These are phyloP conservation scores for Ctenopoma kingsleyae DNA, from an alignment of 2,797 vertebrate species.

Conservation along the genomic window DNA sequence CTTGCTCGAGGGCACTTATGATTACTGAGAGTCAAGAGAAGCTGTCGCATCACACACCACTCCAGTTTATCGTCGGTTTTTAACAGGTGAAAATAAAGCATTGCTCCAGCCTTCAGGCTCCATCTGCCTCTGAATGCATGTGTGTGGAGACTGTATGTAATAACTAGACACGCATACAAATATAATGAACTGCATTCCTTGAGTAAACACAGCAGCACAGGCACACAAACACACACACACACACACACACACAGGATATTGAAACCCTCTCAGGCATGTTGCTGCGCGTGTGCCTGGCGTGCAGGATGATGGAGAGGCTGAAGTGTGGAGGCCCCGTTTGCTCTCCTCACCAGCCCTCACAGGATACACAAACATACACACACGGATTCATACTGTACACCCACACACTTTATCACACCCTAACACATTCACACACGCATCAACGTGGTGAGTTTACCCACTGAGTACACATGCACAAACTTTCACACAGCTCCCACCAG, in stretches of 20 bases:
- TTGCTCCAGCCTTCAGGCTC: conserved; percentile 47
- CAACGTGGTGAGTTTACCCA: conserved; percentile 48
- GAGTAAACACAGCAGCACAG: conserved; percentile 62
- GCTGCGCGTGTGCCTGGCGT: conserved; percentile 67
- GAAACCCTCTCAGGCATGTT: conserved; percentile 83
- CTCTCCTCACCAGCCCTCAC: conserved; percentile 59
- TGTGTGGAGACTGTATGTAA: conserved; percentile 67
- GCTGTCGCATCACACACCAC: conserved; percentile 11
- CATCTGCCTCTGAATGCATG: conserved; percentile 46
- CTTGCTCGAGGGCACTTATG: conserved; percentile 40
- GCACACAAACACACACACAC: conserved; percentile 39
- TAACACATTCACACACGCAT: conserved; percentile 32
- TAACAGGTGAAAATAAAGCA: conserved; percentile 57
- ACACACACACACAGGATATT: conserved; percentile 71
- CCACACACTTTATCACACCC: conserved; percentile 60
- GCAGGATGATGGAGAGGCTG: conserved; percentile 83
- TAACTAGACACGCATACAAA: conserved; percentile 72
- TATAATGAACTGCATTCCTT: conserved; percentile 76
- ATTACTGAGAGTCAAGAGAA: conserved; percentile 4
- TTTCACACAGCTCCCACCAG: conserved; percentile 70
- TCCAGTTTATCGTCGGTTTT: conserved; percentile 29
- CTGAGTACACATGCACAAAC: conserved; percentile 68
- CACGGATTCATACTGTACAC: conserved; percentile 45
- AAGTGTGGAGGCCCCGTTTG: conserved; percentile 68
- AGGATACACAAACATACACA: conserved; percentile 50